Conservation (phyloP, 2,888 invertebrate genomes). For the Pterobdella sp. region DNA sequence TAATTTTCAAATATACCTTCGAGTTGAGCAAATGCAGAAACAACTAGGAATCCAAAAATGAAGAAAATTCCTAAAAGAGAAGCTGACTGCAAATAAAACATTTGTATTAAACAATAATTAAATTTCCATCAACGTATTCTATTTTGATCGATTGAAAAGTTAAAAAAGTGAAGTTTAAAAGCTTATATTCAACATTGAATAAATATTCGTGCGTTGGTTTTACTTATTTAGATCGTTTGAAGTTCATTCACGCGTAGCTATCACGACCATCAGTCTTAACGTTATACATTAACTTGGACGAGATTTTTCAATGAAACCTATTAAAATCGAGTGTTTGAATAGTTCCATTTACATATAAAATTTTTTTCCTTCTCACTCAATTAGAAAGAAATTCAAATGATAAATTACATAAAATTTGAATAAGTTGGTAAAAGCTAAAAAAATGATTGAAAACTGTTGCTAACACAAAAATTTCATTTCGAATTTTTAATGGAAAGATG, state of each 20-base stretch:
- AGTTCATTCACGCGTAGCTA: constrained; percentile 16
- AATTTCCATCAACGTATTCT: not conserved
- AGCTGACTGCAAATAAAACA: not conserved
- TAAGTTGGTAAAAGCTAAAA: too few relatives aligned
- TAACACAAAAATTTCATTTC: too few relatives aligned
- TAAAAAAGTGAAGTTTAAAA: not conserved
- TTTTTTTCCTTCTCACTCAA: not conserved
- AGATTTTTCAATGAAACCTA: too few relatives aligned
- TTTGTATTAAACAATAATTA: not conserved
- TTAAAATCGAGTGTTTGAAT: not conserved
- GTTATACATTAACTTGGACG: too few relatives aligned
- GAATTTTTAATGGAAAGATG: too few relatives aligned
- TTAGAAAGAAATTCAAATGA: too few relatives aligned
- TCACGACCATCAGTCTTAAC: constrained; percentile 5
- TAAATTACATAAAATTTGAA: too few relatives aligned
- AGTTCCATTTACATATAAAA: not conserved
- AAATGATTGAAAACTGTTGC: too few relatives aligned
- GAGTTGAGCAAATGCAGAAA: not conserved
- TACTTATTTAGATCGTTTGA: not conserved
- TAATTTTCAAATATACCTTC: too few relatives aligned
- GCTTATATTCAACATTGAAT: not conserved
- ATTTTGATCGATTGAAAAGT: not conserved
- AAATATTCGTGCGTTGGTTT: not conserved
- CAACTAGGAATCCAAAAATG: not conserved
- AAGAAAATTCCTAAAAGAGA: not conserved